A percentile compares a stretch with the other conserved stretches of the same genome.
These are phyloP conservation scores for Drosophila miranda DNA, from an alignment of 1,140 invertebrate species.

Conservation along the genomic window DNA sequence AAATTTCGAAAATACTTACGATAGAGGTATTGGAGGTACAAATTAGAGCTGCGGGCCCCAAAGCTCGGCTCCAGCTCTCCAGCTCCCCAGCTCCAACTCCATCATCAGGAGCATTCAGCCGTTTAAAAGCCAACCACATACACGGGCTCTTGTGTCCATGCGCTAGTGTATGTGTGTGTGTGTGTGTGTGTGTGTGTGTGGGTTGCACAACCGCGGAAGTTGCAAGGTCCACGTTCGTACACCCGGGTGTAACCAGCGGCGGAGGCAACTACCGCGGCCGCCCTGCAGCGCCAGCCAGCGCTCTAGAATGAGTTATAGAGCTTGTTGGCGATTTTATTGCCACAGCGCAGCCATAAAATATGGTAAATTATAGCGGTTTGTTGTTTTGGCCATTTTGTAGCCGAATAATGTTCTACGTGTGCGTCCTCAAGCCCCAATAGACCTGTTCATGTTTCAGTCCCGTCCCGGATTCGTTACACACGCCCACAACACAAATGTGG, in stretches of 20 bases:
- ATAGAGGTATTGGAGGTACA: constrained; percentile 55
- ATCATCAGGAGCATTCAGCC: constrained; percentile 51
- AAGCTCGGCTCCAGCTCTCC: constrained; percentile 10
- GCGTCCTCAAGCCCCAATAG: constrained; percentile 61
- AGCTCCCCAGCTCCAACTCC: constrained; percentile 23
- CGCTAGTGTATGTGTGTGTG: constrained; percentile 12
- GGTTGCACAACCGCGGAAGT: constrained; percentile 68
- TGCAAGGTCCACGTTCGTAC: constrained; percentile 29
- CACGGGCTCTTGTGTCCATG: constrained; percentile 5
- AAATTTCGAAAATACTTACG: constrained; percentile 61
- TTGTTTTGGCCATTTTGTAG: constrained; percentile 82
- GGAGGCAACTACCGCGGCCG: constrained; percentile 64
- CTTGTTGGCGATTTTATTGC: constrained; percentile 82
- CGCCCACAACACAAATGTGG: constrained; percentile 55
- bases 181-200: constrained; percentile 13
- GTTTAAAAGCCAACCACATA: constrained; percentile 43
- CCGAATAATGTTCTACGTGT: constrained; percentile 80
- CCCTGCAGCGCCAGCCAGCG: constrained; percentile 55
- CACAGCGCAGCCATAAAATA: constrained; percentile 82
- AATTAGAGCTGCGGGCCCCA: constrained; percentile 60
- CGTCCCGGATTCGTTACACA: constrained; percentile 48
- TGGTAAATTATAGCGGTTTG: constrained; percentile 83
- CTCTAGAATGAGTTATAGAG: constrained; percentile 81
- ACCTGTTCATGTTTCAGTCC: constrained; percentile 62
- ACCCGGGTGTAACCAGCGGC: constrained; percentile 62